phyloP scores from a whole-genome alignment of 2,888 invertebrate genomes.

The Ephialtes manifestator region DNA sequence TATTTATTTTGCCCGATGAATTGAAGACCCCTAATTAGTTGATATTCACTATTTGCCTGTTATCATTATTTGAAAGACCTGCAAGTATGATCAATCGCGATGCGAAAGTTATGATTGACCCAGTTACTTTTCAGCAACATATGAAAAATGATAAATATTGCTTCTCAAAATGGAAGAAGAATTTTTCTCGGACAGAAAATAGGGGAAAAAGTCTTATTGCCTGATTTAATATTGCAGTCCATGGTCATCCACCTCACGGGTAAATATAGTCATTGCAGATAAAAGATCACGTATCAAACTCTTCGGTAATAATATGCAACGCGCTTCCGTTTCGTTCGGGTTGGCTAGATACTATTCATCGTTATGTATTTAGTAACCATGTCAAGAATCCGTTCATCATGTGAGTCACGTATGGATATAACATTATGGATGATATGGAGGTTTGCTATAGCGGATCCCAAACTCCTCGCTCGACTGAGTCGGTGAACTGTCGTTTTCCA shows the following conservation, averaged over 20 bases:
- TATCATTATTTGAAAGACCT: not conserved
- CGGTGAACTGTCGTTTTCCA: conserved; percentile 9
- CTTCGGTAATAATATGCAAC: conserved; percentile 22
- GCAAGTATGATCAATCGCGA: not conserved
- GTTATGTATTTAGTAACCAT: conserved; percentile 31
- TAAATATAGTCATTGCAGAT: conserved; percentile 2
- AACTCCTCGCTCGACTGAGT: conserved; percentile 27
- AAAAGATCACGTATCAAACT: not conserved
- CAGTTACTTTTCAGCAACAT: not conserved
- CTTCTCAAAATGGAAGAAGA: not conserved
- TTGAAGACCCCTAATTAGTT: too few species aligned
- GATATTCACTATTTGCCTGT: not conserved
- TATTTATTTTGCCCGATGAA: not conserved
- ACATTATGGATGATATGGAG: conserved; percentile 29
- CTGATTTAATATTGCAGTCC: not conserved
- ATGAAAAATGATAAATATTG: not conserved
- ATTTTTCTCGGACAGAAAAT: not conserved
- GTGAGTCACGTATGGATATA: conserved; percentile 53
- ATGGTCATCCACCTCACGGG: not conserved
- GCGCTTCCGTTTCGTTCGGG: conserved; percentile 33
- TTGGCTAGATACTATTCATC: conserved; percentile 14
- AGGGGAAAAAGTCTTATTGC: not conserved
- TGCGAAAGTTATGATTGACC: not conserved
- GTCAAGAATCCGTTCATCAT: conserved; percentile 23
- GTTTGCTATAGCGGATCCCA: not conserved